phyloP scores from a whole-genome alignment of 2,888 invertebrate genomes.

The Xanthia togata region DNA sequence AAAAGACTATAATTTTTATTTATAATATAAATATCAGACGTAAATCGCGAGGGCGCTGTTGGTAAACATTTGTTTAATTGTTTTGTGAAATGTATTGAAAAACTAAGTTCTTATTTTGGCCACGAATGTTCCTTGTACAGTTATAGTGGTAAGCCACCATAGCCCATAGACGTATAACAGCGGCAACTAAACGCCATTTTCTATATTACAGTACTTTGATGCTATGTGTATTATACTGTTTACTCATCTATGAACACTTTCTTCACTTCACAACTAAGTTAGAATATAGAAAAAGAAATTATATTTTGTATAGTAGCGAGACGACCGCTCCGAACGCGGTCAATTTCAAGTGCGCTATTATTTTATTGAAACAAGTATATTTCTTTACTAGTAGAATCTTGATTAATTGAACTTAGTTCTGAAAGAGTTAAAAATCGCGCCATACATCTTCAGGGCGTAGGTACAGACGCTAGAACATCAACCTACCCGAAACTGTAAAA shows the following conservation, averaged over 20 bases:
- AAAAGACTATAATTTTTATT: conserved; percentile 16
- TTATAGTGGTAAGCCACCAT: no score
- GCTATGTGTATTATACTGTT: conserved; percentile 2
- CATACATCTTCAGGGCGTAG: background rate
- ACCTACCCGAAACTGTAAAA: no score
- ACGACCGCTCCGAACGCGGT: background rate
- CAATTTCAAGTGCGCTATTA: background rate
- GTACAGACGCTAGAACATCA: no score
- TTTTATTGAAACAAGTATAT: background rate
- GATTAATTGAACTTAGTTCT: background rate
- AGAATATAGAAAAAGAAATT: background rate
- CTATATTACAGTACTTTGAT: background rate
- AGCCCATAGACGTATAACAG: background rate
- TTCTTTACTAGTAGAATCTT: background rate
- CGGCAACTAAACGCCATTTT: background rate
- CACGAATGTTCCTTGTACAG: no score
- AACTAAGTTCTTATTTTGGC: no score
- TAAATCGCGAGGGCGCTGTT: background rate
- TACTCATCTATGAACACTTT: background rate
- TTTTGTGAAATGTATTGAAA: no score
- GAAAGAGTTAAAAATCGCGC: background rate
- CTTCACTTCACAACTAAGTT: background rate
- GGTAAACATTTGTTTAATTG: no score
- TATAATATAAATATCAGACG: background rate
- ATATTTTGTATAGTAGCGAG: background rate